These are phyloP conservation scores for Noctilio leporinus DNA, from an alignment of 2,113 vertebrate species.

Conservation along the genomic window DNA sequence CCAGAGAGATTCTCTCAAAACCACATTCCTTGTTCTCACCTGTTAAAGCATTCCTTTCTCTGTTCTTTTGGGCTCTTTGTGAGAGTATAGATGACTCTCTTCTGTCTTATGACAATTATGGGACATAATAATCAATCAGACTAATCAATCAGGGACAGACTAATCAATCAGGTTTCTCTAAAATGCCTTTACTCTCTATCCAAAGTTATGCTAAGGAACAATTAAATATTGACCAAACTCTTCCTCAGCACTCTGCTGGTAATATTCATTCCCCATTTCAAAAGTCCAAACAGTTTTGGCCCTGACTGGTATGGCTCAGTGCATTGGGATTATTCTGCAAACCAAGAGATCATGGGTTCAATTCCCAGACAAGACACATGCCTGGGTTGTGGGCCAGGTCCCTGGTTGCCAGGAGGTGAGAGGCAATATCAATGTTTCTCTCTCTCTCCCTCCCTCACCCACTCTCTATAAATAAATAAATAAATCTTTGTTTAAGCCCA, in stretches of 20 bases:
- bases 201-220: neutral
- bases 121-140: neutral
- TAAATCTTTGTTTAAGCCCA: neutral
- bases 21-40: neutral
- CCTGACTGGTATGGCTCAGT: too few species aligned
- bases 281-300: neutral
- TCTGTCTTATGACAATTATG: neutral
- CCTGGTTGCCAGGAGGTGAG: too few species aligned
- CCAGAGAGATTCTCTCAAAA: neutral
- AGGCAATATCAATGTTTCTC: too few species aligned
- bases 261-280: neutral
- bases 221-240: neutral
- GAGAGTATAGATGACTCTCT: neutral
- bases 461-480: too few species aligned
- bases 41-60: neutral
- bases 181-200: neutral
- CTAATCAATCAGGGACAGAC: neutral
- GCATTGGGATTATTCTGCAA: too few species aligned
- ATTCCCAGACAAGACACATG: too few species aligned
- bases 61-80: neutral
- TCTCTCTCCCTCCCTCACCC: too few species aligned
- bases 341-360: too few species aligned
- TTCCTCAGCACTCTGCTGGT: neutral
- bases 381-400: too few species aligned
- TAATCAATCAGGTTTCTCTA: neutral